Evolutionary conservation across 2,113 vertebrate genomes (phyloP).

Genomic region (Ochotona princeps): DNA sequence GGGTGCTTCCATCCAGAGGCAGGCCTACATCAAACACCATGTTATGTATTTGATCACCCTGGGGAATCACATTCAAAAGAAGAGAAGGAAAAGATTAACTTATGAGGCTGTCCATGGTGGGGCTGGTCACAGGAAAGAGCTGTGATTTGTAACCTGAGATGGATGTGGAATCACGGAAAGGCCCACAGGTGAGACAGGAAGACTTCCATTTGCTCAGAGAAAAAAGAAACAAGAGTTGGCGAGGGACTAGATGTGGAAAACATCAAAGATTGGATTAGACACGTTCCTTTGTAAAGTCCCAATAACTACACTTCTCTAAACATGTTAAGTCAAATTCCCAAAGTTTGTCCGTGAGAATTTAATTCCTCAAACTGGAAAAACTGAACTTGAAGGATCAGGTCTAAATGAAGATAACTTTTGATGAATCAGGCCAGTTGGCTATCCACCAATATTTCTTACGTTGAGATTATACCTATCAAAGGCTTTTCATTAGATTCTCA

Average conservation of each 20-base stretch:
- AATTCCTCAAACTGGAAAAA: neutral
- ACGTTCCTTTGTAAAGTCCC: neutral
- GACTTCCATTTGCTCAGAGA: neutral
- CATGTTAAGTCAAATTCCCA: neutral
- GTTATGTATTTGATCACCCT: neutral
- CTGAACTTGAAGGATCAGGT: neutral
- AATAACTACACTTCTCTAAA: neutral
- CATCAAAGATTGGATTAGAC: accelerated
- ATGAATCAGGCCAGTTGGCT: neutral
- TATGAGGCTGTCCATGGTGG: neutral
- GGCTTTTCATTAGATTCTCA: neutral
- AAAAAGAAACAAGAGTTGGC: neutral
- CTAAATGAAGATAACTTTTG: neutral
- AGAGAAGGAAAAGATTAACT: neutral
- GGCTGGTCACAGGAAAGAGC: neutral
- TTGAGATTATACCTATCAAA: neutral
- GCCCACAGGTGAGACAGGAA: neutral
- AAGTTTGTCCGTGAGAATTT: neutral
- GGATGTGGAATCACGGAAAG: neutral
- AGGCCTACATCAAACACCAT: neutral
- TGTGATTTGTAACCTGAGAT: neutral
- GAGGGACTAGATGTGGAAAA: no score
- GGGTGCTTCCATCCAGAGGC: neutral
- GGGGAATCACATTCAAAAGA: neutral
- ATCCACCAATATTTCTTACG: neutral